Evolutionary conservation across 2,113 vertebrate genomes (phyloP).

Genomic region (Austrofundulus limnaeus): DNA sequence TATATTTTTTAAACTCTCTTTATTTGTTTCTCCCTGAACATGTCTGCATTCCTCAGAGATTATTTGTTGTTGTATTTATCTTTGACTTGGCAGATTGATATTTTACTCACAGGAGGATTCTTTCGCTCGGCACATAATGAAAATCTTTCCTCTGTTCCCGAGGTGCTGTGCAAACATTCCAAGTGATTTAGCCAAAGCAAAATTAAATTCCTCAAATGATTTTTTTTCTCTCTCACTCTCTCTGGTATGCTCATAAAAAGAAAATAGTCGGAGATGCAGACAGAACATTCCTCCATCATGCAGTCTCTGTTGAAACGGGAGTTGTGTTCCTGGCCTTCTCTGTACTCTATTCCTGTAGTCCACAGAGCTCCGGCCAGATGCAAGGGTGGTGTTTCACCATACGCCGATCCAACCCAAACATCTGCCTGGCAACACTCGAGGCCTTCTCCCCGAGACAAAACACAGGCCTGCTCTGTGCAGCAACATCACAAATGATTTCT

Average conservation of each 20-base stretch:
- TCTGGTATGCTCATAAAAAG: slow-evolving; percentile 47
- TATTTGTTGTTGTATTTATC: slow-evolving; percentile 40
- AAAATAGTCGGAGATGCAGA: slow-evolving; percentile 63
- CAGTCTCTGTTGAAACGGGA: slow-evolving; percentile 50
- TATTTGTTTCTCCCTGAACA: slow-evolving; percentile 22
- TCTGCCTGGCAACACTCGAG: slow-evolving; percentile 58
- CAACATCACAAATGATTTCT: slow-evolving; percentile 52
- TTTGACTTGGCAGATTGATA: slow-evolving; percentile 14
- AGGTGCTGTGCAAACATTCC: slow-evolving; percentile 63
- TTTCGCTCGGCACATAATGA: slow-evolving; percentile 36
- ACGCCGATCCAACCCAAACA: slow-evolving; percentile 63
- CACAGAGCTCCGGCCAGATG: slow-evolving; percentile 51
- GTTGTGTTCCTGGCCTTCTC: slow-evolving; percentile 56
- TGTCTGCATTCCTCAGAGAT: slow-evolving; percentile 9
- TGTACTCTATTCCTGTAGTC: slow-evolving; percentile 62
- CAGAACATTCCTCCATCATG: slow-evolving; percentile 52
- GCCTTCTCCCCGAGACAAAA: slow-evolving; percentile 58
- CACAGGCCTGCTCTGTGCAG: slow-evolving; percentile 50
- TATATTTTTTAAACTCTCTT: neutral
- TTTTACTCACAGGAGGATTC: slow-evolving; percentile 18
- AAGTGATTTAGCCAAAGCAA: slow-evolving; percentile 55
- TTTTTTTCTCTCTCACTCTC: slow-evolving; percentile 51
- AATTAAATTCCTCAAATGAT: slow-evolving; percentile 73
- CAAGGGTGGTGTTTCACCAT: slow-evolving; percentile 55
- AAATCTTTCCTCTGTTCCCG: slow-evolving; percentile 43